Evolutionary conservation across 1,140 invertebrate genomes (phyloP), one percentile per base, ranked within the genome.

Genomic region (Elymnias hypermnestra): DNA sequence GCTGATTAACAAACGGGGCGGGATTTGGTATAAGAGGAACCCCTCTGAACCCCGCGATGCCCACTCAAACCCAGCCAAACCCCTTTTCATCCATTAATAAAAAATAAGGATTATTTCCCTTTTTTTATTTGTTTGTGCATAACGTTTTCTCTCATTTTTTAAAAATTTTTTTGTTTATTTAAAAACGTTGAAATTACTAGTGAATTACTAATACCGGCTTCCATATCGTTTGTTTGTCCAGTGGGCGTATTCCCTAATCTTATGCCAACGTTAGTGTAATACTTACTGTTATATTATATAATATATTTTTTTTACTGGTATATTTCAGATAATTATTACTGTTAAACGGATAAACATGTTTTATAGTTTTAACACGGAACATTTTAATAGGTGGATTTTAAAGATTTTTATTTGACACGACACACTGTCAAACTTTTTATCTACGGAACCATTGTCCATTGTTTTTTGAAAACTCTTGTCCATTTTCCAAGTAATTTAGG

Each of bases 271-370:
- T 57, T 79, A 71, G 66, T 68, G 67, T 73, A 75, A 62, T 72
- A 72, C 67, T 70, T 68, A 77, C 64, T 77, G 77, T 81, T 81
- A 77, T 68, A 77, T 72, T 46, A 71, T 63, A 65, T 75, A 71
- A 81, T 81, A 82, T 82, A 81, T 82, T 78, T 79, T 82, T 82
- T 82, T 82, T 82, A 79, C 70, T 74, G 72, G 71, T 79, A 75
- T 79, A 77, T 78, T 82, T 77, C 70, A 83, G 73, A 83, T 79
- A 71, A 77, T 77, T 83, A 79, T 83, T 74, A 73, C 75, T 81
- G 76, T 83, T 83, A 69, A 73, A 72, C 60, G 76, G 64, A 78
- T 72, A 61, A 61, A 56, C 65, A 64, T 75, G 68, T 79, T 77
- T 81, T 81, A 75, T 79, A 79, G 76, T 78, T 79, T 72, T 79